Conservation (phyloP, 2,797 vertebrate species). For the Falco berigora region DNA sequence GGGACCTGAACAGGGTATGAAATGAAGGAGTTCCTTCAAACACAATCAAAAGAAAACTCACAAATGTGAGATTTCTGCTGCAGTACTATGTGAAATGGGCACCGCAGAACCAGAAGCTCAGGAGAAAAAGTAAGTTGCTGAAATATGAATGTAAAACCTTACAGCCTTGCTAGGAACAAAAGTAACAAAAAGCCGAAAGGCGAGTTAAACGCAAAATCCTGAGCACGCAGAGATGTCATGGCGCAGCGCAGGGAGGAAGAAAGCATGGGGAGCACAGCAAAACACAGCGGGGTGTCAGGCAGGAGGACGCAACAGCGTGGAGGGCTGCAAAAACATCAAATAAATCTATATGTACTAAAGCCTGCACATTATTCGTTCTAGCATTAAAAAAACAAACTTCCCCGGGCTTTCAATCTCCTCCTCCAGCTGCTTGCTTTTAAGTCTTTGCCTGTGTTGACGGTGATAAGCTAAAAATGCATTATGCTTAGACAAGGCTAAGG, state of each 20-base stretch:
- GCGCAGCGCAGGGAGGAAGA: neutral
- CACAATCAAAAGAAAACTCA: neutral
- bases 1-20: neutral
- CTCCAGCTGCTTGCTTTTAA: neutral
- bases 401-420: neutral
- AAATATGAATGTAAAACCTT: neutral
- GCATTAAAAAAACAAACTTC: neutral
- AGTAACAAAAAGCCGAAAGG: neutral
- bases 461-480: neutral
- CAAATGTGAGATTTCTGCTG: neutral
- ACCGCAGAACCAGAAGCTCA: neutral
- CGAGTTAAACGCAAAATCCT: neutral
- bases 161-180: too few species aligned
- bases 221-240: neutral
- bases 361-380: neutral
- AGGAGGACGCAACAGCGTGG: accelerated
- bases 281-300: neutral
- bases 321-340: neutral
- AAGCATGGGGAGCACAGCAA: neutral
- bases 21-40: neutral
- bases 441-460: neutral
- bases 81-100: neutral
- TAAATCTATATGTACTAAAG: neutral
- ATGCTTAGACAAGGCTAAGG: neutral
- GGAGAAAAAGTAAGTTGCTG: neutral